phyloP scores from a whole-genome alignment of 2,797 vertebrate genomes.

The Sphenodon punctatus region DNA sequence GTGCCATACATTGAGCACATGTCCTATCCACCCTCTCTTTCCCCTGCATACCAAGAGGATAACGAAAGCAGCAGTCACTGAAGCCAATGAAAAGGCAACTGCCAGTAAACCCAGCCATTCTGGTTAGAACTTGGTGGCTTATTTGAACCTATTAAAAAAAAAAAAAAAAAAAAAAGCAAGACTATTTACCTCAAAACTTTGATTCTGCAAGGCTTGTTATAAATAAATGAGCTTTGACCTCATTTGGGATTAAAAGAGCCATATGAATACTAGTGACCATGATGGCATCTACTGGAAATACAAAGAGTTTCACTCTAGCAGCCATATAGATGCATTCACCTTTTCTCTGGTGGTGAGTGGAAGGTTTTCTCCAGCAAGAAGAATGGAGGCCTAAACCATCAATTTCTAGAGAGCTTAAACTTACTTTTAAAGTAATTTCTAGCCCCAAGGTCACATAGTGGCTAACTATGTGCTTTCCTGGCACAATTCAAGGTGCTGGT shows the following conservation, averaged over 20 bases:
- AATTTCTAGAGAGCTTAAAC: conserved; percentile 1
- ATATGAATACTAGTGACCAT: background rate
- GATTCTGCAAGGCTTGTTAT: too few species aligned
- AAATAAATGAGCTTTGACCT: background rate
- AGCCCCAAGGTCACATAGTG: background rate
- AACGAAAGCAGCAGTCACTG: background rate
- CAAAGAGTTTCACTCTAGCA: background rate
- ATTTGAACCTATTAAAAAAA: background rate
- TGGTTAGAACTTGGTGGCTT: background rate
- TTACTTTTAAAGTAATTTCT: background rate
- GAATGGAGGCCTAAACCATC: background rate
- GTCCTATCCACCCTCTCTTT: background rate
- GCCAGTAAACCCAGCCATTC: background rate
- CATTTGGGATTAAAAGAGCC: background rate
- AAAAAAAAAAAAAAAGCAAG: background rate
- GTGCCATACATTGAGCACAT: background rate
- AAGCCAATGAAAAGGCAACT: background rate
- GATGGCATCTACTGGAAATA: background rate
- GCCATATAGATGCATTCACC: background rate
- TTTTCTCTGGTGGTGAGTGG: background rate
- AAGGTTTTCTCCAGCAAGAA: conserved; percentile 5
- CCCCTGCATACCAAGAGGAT: background rate
- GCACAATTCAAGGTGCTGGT: too few species aligned
- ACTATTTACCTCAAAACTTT: too few species aligned
- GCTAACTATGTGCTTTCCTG: too few species aligned